Evolutionary conservation across 2,113 vertebrate species (phyloP).

Genomic region (Petrocephalus microphthalmus): DNA sequence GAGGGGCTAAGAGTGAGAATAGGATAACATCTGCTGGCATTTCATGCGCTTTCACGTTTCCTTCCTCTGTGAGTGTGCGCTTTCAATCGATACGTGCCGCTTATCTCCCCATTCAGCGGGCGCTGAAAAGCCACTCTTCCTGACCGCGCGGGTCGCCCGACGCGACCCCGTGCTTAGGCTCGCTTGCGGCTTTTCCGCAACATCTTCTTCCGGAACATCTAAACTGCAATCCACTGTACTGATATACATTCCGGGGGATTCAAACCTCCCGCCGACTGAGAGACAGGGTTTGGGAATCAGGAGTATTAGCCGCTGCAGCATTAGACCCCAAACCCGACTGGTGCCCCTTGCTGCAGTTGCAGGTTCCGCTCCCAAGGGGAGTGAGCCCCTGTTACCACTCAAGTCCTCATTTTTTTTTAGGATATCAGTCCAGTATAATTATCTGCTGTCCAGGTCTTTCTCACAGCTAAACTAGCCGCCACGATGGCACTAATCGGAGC

Average conservation of each 20-base stretch:
- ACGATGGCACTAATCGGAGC: neutral
- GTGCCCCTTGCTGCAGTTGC: neutral
- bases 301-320: neutral
- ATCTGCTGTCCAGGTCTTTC: neutral
- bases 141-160: conserved; percentile 7
- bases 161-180: neutral
- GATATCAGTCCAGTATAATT: neutral
- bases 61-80: conserved; percentile 43
- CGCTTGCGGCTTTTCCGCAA: neutral
- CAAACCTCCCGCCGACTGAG: neutral
- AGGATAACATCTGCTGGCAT: conserved; percentile 49
- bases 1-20: conserved; percentile 33
- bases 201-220: neutral
- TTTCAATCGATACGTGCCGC: conserved; percentile 57
- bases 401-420: neutral
- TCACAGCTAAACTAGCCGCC: neutral
- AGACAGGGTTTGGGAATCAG: neutral
- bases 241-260: neutral
- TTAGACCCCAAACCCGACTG: neutral
- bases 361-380: neutral
- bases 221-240: neutral
- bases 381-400: neutral
- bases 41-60: conserved; percentile 49
- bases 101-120: conserved; percentile 46
- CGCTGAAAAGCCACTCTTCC: conserved; percentile 25